Evolutionary conservation across 1,140 invertebrate species (phyloP).

Genomic region (Drosophila athabasca): DNA sequence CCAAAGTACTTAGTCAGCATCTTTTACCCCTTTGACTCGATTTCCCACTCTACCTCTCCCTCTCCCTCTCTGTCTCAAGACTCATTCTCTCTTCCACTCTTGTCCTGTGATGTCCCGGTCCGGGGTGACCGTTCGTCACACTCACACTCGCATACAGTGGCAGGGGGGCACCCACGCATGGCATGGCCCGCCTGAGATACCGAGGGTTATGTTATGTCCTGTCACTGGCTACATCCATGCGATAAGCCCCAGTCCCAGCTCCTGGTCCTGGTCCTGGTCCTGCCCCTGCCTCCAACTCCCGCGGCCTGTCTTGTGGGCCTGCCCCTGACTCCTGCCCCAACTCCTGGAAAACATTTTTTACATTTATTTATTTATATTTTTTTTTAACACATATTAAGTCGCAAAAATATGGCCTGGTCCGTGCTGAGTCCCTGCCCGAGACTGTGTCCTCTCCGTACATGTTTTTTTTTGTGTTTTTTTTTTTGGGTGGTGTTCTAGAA

Average conservation of each 20-base stretch:
- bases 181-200: conserved; percentile 72
- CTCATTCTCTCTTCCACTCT: not conserved
- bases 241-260: conserved; percentile 30
- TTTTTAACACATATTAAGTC: conserved; percentile 73
- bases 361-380: conserved; percentile 50
- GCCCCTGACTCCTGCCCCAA: not conserved
- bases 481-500: conserved; percentile 29
- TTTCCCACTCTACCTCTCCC: not conserved
- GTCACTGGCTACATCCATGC: conserved; percentile 71
- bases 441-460: conserved; percentile 2
- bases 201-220: conserved; percentile 79
- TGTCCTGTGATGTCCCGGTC: conserved; percentile 6
- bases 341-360: conserved; percentile 52
- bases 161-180: conserved; percentile 60
- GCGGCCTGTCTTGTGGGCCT: too few species aligned
- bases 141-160: conserved; percentile 6
- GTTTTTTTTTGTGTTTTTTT: conserved; percentile 8
- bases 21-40: conserved; percentile 59
- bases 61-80: not conserved
- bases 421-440: conserved; percentile 20
- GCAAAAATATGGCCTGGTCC: conserved; percentile 73
- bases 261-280: too few species aligned
- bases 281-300: too few species aligned
- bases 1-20: conserved; percentile 82
- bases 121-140: conserved; percentile 65